Evolutionary conservation across 2,888 invertebrate species (phyloP).

Genomic region (Cataglyphis albicans): DNA sequence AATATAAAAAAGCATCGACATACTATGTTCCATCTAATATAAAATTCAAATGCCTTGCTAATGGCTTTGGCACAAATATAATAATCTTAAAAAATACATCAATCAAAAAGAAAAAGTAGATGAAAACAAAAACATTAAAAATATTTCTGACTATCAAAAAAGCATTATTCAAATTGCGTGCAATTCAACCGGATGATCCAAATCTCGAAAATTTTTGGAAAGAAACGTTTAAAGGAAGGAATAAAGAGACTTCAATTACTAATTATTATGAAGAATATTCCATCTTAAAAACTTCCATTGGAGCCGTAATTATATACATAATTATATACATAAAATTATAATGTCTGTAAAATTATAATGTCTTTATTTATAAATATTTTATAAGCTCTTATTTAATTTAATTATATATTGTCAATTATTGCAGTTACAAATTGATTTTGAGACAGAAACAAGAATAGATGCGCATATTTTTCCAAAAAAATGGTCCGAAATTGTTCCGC

Average conservation of each 20-base stretch:
- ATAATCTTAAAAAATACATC: not conserved
- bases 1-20: not conserved
- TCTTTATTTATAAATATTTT: not conserved
- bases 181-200: not conserved
- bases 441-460: not conserved
- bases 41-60: conserved; percentile 3
- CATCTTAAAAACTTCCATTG: conserved; percentile 8
- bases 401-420: not conserved
- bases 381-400: not conserved
- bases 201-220: not conserved
- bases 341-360: too few species aligned
- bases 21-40: conserved; percentile 54
- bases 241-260: too few species aligned
- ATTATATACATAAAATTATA: not conserved
- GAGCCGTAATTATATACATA: not conserved
- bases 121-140: not conserved
- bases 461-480: conserved; percentile 2
- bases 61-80: conserved; percentile 5
- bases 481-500: not conserved
- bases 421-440: conserved; percentile 5
- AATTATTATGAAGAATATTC: too few species aligned
- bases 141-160: conserved; percentile 1
- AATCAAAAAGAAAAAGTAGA: not conserved
- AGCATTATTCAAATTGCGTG: not conserved
- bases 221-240: too few species aligned